Evolutionary conservation across 2,797 vertebrate species (phyloP).

Genomic region (Leptoclinus maculatus): DNA sequence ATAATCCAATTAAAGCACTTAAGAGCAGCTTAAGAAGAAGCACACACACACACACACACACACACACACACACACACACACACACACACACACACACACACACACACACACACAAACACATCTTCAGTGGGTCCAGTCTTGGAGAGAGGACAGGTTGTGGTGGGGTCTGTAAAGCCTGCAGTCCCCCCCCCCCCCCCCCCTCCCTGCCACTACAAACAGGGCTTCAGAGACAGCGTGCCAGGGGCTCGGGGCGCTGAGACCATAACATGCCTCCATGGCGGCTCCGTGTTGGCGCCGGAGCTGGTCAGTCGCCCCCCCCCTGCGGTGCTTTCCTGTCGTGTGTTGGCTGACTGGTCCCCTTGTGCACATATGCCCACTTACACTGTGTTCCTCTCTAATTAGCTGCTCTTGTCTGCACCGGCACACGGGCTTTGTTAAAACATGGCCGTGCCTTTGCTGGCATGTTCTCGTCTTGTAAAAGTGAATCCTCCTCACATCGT

Average conservation of each 20-base stretch:
- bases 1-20: constrained; percentile 85
- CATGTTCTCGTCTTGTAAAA: constrained; percentile 48
- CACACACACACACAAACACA: constrained; percentile 19
- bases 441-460: constrained; percentile 57
- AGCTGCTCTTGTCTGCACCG: constrained; percentile 74
- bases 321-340: constrained; percentile 71
- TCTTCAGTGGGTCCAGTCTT: constrained; percentile 60
- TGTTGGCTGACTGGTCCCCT: constrained; percentile 77
- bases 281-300: constrained; percentile 69
- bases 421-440: constrained; percentile 66
- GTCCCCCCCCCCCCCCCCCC: constrained; percentile 50
- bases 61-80: constrained; percentile 38
- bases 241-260: constrained; percentile 74
- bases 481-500: constrained; percentile 38
- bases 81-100: constrained; percentile 36
- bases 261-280: constrained; percentile 79
- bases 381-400: constrained; percentile 82
- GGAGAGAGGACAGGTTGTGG: constrained; percentile 78
- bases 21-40: constrained; percentile 70
- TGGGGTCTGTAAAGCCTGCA: constrained; percentile 61
- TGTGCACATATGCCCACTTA: constrained; percentile 83
- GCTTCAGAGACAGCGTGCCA: constrained; percentile 67
- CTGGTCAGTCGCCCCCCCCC: constrained; percentile 67
- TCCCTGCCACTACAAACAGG: constrained; percentile 66
- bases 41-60: constrained; percentile 41